Evolutionary conservation across 2,113 vertebrate species (phyloP).

Genomic region (Zapus hudsonius): DNA sequence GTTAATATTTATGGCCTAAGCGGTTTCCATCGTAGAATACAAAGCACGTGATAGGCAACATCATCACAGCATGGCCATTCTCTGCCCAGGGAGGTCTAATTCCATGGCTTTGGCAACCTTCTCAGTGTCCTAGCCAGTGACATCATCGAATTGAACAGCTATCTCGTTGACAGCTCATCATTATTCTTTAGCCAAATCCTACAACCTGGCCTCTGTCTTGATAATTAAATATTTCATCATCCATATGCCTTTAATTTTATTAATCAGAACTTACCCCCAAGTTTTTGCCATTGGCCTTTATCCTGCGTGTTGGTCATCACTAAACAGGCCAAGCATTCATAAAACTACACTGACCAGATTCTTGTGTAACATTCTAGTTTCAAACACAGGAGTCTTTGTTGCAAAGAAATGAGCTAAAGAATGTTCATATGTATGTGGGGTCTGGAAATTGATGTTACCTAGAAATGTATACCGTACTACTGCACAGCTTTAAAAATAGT

Average conservation of each 20-base stretch:
- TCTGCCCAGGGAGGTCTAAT: background rate
- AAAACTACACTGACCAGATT: conserved; percentile 30
- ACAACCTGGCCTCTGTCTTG: background rate
- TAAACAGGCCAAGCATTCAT: conserved; percentile 74
- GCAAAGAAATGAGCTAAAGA: conserved; percentile 70
- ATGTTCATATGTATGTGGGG: conserved; percentile 66
- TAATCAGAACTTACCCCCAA: conserved; percentile 54
- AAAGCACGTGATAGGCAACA: background rate
- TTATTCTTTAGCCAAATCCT: conserved; percentile 14
- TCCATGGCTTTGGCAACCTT: background rate
- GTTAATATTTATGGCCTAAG: background rate
- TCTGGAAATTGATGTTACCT: conserved; percentile 71
- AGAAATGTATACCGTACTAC: conserved; percentile 6
- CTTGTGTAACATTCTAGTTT: conserved; percentile 55
- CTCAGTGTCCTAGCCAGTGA: background rate
- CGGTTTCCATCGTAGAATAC: background rate
- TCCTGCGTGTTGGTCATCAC: conserved; percentile 57
- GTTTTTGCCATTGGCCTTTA: conserved; percentile 65
- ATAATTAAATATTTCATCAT: conserved; percentile 54
- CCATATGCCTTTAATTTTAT: conserved; percentile 32
- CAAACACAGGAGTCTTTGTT: conserved; percentile 62
- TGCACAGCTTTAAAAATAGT: conserved; percentile 20
- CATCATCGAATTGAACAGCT: background rate
- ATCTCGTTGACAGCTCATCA: background rate
- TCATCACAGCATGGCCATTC: background rate